These are phyloP conservation scores for Bubo bubo DNA, from an alignment of 2,113 vertebrate genomes.

Conservation along the genomic window DNA sequence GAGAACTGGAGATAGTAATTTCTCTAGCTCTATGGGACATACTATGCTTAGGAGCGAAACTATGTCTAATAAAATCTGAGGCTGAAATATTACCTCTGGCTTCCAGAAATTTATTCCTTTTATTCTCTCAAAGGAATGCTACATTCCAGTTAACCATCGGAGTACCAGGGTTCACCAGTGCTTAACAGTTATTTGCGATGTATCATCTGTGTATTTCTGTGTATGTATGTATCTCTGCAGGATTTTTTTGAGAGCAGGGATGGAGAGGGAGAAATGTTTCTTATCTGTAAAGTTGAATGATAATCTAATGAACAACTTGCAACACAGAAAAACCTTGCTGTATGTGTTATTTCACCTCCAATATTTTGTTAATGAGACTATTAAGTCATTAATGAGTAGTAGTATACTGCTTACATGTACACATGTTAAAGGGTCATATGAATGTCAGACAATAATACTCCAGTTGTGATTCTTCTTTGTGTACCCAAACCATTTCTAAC, in stretches of 20 bases:
- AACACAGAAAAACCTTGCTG: neutral
- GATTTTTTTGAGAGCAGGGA: neutral
- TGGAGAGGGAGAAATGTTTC: neutral
- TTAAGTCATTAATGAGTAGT: neutral
- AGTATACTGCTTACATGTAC: neutral
- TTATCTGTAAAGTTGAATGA: neutral
- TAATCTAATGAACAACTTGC: neutral
- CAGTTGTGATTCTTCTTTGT: neutral
- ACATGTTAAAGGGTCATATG: neutral
- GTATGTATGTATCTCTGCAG: neutral
- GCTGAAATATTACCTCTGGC: conserved; percentile 73
- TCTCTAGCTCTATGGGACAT: conserved; percentile 64
- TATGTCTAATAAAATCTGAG: conserved; percentile 74
- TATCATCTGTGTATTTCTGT: neutral
- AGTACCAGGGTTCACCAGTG: neutral
- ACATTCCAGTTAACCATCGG: conserved; percentile 48
- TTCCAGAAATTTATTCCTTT: conserved; percentile 71
- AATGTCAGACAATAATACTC: neutral
- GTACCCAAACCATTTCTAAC: neutral
- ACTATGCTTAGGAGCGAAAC: conserved; percentile 69
- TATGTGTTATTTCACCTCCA: neutral
- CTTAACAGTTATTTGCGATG: neutral
- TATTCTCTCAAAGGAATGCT: conserved; percentile 57
- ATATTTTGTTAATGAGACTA: neutral
- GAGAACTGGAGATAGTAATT: conserved; percentile 66